Evolutionary conservation across 2,888 invertebrate genomes (phyloP).

Genomic region (Philopedon plagiatum): DNA sequence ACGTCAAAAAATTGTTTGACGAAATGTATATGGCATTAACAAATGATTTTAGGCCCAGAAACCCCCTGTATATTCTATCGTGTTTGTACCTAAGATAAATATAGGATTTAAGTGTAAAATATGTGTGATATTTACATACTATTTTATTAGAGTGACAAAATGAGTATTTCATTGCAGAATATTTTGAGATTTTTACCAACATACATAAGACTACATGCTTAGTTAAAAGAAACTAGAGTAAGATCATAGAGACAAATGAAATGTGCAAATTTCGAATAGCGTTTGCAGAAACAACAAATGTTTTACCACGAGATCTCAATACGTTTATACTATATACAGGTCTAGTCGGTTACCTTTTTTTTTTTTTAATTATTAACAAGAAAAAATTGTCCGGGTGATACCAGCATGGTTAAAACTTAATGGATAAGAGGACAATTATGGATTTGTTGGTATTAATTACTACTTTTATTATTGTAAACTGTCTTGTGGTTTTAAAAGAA

Average conservation of each 20-base stretch:
- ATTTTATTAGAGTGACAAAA: neutral
- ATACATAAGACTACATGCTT: too few species aligned
- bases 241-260: too few species aligned
- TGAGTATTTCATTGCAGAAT: neutral
- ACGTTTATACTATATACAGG: too few species aligned
- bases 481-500: constrained; percentile 5
- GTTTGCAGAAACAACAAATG: too few species aligned
- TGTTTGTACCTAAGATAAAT: constrained; percentile 21
- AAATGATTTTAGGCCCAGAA: constrained; percentile 12
- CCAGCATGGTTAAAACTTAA: too few species aligned
- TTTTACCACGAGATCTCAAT: neutral
- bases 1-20: constrained; percentile 39
- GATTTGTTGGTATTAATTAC: too few species aligned
- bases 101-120: constrained; percentile 18
- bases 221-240: too few species aligned
- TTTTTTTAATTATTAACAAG: too few species aligned
- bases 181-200: neutral
- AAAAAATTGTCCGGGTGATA: too few species aligned
- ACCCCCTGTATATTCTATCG: constrained; percentile 23
- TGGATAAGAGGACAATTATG: too few species aligned
- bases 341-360: too few species aligned
- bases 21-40: constrained; percentile 1
- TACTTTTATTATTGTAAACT: neutral
- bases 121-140: constrained; percentile 36
- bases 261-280: too few species aligned